Evolutionary conservation across 2,113 vertebrate genomes (phyloP).

Genomic region (Zootoca vivipara): DNA sequence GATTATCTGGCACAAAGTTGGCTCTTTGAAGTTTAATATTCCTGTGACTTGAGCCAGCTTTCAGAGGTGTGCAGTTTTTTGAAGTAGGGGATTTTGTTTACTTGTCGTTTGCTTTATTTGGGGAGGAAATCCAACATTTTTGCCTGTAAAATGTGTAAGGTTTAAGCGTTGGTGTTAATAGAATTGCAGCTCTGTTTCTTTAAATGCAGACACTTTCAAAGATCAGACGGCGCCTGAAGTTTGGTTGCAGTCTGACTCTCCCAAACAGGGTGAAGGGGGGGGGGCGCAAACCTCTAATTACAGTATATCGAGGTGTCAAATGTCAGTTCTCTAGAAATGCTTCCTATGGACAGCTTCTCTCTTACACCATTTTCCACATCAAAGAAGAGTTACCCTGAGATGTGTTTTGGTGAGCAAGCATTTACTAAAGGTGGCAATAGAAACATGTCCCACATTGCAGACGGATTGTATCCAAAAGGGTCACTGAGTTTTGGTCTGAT

Average conservation of each 20-base stretch:
- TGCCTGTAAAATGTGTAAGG: background rate
- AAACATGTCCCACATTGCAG: background rate
- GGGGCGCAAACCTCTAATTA: background rate
- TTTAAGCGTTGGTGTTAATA: background rate
- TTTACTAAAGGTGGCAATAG: background rate
- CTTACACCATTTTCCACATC: background rate
- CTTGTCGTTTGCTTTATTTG: background rate
- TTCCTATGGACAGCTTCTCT: background rate
- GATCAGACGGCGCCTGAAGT: background rate
- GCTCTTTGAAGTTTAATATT: background rate
- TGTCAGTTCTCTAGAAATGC: background rate
- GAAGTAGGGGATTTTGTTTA: constrained; percentile 1
- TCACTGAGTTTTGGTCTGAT: background rate
- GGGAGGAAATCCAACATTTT: background rate
- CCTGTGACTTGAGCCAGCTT: background rate
- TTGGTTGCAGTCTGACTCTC: background rate
- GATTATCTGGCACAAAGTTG: background rate
- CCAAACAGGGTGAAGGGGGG: background rate
- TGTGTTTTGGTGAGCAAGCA: background rate
- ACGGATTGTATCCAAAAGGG: background rate
- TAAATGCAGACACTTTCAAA: background rate
- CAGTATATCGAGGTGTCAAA: background rate
- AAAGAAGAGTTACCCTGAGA: background rate
- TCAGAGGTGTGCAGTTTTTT: background rate
- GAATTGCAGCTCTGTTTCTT: constrained; percentile 4